Evolutionary conservation across 1,140 invertebrate species (phyloP), one percentile per base, ranked within the genome.

Genomic region (Calliopsis andreniformis): DNA sequence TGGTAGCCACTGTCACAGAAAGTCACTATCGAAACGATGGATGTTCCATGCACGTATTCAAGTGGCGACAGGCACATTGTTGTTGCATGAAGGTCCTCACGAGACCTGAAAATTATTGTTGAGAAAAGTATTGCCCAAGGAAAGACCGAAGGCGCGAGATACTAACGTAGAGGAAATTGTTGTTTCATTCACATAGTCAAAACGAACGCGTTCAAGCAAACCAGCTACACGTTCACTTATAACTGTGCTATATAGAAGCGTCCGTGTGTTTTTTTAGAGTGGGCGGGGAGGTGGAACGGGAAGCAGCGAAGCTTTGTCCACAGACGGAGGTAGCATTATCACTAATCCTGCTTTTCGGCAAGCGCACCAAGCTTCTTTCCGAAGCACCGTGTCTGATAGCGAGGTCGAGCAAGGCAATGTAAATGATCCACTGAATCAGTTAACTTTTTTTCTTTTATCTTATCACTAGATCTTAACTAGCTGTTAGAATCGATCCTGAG

Each of bases 351-450:
- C 95, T 73, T 95, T 94, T 86, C 86, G 91, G 75, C 88, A 89
- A 88, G 89, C 87, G 82, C 93, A 93, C 85, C 90, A 92, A 80
- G 89, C 93, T 86, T 96, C 96, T 56, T 95, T 96, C 92, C 94
- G 97, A 84, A 97, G 97, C 81, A 97, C 97, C 63, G 95, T 98
- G 78, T 98, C 97, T 79, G 98, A 99, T 92, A 98, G 97, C 87
- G 98, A 98, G 93, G 95, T 97, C 87, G 96, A 98, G 92, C 95
- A 95, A 88, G 94, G 95, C 90, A 96, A 96, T 93, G 97, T 97
- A 94, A 96, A 95, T 95, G 73, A 78, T 43, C 76, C 69, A 78
- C 53, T 82, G 72, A 83, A 80, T 83, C 69, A 58, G 76, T 84
- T 51, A 39, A 3, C 42, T 35, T 66, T 45, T 71, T 23, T 12